Evolutionary conservation across 2,888 invertebrate genomes (phyloP).

Genomic region (Idaea dimidiata): DNA sequence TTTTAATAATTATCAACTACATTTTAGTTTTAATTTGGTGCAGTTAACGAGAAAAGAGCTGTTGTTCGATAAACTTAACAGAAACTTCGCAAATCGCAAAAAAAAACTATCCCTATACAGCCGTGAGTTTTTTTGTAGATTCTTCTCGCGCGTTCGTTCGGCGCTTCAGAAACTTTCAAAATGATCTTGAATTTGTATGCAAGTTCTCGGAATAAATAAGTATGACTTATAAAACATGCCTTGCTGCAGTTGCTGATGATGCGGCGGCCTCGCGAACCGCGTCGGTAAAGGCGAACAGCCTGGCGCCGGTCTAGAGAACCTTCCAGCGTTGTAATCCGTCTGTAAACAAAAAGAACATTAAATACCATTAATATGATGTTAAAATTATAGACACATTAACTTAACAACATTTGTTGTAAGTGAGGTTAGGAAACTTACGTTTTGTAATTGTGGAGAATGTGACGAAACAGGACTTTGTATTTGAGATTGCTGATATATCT

Average conservation of each 20-base stretch:
- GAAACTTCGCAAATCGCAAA: neutral
- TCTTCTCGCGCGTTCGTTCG: too few relatives aligned
- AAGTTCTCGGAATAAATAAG: too few relatives aligned
- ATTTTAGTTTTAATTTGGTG: too few relatives aligned
- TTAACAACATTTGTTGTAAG: neutral
- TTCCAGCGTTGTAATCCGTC: slow-evolving; percentile 61
- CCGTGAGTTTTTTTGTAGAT: too few relatives aligned
- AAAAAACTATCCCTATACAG: neutral
- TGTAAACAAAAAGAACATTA: slow-evolving; percentile 31
- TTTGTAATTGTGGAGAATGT: slow-evolving; percentile 74
- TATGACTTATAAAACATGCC: slow-evolving; percentile 46
- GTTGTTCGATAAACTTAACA: too few relatives aligned
- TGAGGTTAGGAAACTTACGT: slow-evolving; percentile 45
- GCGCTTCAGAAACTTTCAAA: too few relatives aligned
- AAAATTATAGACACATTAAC: neutral
- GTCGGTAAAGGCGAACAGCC: slow-evolving; percentile 70
- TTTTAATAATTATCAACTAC: too few relatives aligned
- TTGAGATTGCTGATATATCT: slow-evolving; percentile 77
- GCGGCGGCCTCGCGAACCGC: slow-evolving; percentile 70
- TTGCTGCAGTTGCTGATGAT: slow-evolving; percentile 75
- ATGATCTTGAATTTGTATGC: too few relatives aligned
- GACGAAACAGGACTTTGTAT: slow-evolving; percentile 75
- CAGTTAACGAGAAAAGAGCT: too few relatives aligned
- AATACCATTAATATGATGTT: slow-evolving; percentile 4
- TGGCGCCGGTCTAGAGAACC: slow-evolving; percentile 68